Conservation (phyloP, 1,140 invertebrate species). For the Camponotus vicinus region DNA sequence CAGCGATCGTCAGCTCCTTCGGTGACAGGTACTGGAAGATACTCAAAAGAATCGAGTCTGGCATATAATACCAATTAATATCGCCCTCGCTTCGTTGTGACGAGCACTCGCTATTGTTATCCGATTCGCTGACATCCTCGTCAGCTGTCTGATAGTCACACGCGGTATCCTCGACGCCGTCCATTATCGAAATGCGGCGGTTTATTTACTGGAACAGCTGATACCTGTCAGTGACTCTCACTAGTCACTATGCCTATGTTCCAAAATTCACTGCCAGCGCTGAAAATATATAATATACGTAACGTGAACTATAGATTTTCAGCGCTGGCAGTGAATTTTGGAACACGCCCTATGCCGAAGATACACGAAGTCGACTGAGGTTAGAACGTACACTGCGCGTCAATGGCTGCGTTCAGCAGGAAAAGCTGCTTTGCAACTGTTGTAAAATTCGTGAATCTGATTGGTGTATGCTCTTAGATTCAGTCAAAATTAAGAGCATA, state of each 20-base stretch:
- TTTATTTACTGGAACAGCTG: slow-evolving; percentile 81
- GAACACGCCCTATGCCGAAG: no score
- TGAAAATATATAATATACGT: no score
- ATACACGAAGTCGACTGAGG: slow-evolving; percentile 50
- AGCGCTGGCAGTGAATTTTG: no score
- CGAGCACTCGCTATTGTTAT: slow-evolving; percentile 29
- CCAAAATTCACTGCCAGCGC: no score
- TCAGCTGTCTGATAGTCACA: slow-evolving; percentile 28
- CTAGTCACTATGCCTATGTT: not conserved
- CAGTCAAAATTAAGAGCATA: no score
- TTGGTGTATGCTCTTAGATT: no score
- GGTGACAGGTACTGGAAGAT: slow-evolving; percentile 90
- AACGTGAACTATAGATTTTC: no score
- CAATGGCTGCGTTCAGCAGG: no score
- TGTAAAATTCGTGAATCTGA: no score
- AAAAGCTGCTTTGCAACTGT: no score
- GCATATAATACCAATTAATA: slow-evolving; percentile 88
- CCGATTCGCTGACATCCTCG: slow-evolving; percentile 40
- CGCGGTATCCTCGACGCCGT: slow-evolving; percentile 52
- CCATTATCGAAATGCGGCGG: slow-evolving; percentile 71
- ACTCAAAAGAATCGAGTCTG: slow-evolving; percentile 90
- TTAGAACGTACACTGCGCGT: not conserved
- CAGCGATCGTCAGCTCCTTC: slow-evolving; percentile 87
- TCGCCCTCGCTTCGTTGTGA: slow-evolving; percentile 56
- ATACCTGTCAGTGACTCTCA: slow-evolving; percentile 70